Evolutionary conservation across 2,113 vertebrate genomes (phyloP).

Genomic region (Phalacrocorax brasilianus): DNA sequence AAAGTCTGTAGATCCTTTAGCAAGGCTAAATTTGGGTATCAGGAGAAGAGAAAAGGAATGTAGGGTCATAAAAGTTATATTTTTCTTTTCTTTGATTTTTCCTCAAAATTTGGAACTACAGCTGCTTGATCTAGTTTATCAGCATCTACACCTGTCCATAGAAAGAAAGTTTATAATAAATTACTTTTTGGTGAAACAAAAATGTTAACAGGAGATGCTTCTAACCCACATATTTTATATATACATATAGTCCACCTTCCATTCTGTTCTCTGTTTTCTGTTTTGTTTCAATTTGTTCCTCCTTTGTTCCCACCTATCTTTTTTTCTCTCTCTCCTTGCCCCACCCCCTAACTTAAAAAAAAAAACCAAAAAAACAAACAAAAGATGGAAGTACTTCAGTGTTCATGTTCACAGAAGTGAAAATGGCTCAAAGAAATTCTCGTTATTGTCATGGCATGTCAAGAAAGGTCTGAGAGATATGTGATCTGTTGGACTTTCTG

Average conservation of each 20-base stretch:
- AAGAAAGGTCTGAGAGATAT: neutral
- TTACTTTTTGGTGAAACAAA: neutral
- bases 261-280: neutral
- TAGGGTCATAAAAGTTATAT: neutral
- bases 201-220: neutral
- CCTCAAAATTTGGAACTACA: neutral
- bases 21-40: neutral
- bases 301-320: neutral
- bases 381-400: neutral
- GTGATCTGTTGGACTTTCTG: neutral
- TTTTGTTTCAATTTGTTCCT: neutral
- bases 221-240: neutral
- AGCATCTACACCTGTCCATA: neutral
- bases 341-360: rapidly evolving
- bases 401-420: neutral
- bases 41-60: neutral
- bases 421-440: neutral
- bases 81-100: neutral
- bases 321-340: neutral
- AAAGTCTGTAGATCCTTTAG: neutral
- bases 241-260: neutral
- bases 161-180: neutral
- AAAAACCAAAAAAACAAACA: neutral
- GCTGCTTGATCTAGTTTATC: neutral
- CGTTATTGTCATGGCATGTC: neutral